These are phyloP conservation scores for Melanotaenia duboulayi DNA, from an alignment of 2,113 vertebrate genomes.

Conservation along the genomic window DNA sequence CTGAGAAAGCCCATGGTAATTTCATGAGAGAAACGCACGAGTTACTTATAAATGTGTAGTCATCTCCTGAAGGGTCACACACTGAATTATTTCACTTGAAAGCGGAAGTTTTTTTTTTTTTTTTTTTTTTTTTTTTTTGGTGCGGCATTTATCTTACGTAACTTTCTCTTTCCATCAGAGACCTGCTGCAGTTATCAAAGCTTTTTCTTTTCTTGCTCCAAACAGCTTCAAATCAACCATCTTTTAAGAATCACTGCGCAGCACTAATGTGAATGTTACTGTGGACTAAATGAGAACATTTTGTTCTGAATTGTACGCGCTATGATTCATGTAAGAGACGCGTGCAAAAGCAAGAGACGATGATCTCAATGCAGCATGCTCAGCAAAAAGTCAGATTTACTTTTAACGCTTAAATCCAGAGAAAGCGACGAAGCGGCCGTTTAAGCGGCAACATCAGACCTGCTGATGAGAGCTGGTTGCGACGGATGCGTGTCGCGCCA, in stretches of 20 bases:
- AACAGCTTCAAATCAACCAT: not conserved
- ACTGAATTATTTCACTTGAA: slow-evolving; percentile 69
- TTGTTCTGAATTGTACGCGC: slow-evolving; percentile 51
- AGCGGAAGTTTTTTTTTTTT: slow-evolving; percentile 83
- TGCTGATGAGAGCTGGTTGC: slow-evolving; percentile 1
- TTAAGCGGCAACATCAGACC: slow-evolving; percentile 1
- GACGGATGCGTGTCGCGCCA: slow-evolving; percentile 58
- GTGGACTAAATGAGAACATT: slow-evolving; percentile 49
- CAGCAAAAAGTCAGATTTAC: not conserved
- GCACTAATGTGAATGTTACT: not conserved
- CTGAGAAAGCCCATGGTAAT: not conserved
- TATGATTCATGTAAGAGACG: slow-evolving; percentile 26
- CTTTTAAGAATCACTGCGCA: not conserved
- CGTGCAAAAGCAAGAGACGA: slow-evolving; percentile 56
- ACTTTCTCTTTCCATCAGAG: slow-evolving; percentile 66
- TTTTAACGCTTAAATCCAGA: not conserved
- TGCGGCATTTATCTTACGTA: slow-evolving; percentile 80
- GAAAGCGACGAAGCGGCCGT: slow-evolving; percentile 1
- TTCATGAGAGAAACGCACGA: not conserved
- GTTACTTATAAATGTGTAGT: not conserved
- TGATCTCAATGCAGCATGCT: slow-evolving; percentile 25
- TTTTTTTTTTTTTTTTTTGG: slow-evolving; percentile 64
- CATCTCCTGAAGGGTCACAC: not conserved
- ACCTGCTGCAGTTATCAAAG: slow-evolving; percentile 50
- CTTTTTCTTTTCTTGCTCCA: not conserved